These are phyloP conservation scores for Lutjanus erythropterus DNA, from an alignment of 2,113 vertebrate species.

Conservation along the genomic window DNA sequence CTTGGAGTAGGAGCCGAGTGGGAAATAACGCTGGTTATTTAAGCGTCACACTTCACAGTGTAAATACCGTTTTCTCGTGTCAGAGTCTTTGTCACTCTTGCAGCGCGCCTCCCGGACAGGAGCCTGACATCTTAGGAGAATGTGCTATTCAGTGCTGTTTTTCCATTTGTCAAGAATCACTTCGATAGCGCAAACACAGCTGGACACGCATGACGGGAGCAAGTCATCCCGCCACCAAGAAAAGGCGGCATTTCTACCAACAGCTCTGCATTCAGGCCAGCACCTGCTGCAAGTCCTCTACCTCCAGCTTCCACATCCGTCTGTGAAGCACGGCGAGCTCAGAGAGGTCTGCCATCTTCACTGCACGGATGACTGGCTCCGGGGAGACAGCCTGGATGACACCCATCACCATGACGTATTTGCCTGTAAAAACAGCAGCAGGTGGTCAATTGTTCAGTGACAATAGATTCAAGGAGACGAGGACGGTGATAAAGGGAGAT, in stretches of 20 bases:
- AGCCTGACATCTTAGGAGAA: not conserved
- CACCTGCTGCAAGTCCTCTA: slow-evolving; percentile 91
- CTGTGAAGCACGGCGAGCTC: slow-evolving; percentile 85
- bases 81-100: not conserved
- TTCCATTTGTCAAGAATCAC: not conserved
- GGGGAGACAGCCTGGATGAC: slow-evolving; percentile 86
- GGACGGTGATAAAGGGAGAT: not conserved
- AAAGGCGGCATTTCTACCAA: not conserved
- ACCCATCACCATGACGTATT: slow-evolving; percentile 97
- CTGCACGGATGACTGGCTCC: slow-evolving; percentile 90
- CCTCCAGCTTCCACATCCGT: slow-evolving; percentile 92
- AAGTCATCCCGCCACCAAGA: not conserved
- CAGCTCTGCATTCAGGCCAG: slow-evolving; percentile 65
- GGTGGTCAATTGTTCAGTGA: slow-evolving; percentile 27
- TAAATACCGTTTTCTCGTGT: not conserved
- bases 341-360: slow-evolving; percentile 95
- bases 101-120: not conserved
- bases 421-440: slow-evolving; percentile 83
- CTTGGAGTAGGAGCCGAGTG: not conserved
- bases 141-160: not conserved
- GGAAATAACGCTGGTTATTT: not conserved
- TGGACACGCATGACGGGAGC: not conserved
- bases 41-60: not conserved
- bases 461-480: slow-evolving; percentile 14
- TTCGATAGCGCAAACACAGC: not conserved